phyloP scores from a whole-genome alignment of 2,888 invertebrate genomes.

The Stenoptilia bipunctidactyla region DNA sequence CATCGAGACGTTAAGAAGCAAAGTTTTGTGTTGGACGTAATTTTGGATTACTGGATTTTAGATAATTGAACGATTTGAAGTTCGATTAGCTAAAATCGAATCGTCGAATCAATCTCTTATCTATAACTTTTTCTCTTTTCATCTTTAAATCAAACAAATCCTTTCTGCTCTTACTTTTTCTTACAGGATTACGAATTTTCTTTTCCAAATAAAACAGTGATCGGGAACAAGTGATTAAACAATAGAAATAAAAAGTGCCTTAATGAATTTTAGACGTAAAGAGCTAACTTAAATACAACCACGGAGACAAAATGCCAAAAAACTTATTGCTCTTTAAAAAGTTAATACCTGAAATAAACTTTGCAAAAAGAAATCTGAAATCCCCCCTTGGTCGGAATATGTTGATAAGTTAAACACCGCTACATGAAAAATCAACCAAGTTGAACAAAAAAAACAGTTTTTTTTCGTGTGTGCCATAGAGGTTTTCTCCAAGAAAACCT shows the following conservation, averaged over 20 bases:
- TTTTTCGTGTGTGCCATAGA: slow-evolving; percentile 50
- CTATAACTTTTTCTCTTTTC: slow-evolving; percentile 9
- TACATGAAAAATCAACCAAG: slow-evolving; percentile 44
- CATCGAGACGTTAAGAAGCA: slow-evolving; percentile 28
- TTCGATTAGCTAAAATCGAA: slow-evolving; percentile 49
- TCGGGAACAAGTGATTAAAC: slow-evolving; percentile 52
- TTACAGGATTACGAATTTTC: slow-evolving; percentile 51
- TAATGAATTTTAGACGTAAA: slow-evolving; percentile 37
- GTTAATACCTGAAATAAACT: slow-evolving; percentile 61
- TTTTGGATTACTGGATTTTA: slow-evolving; percentile 40
- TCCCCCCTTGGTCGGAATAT: slow-evolving; percentile 53
- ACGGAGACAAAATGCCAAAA: slow-evolving; percentile 70
- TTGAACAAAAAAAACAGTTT: slow-evolving; percentile 31
- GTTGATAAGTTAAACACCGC: slow-evolving; percentile 56
- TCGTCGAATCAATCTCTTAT: slow-evolving; percentile 21
- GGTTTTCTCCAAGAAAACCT: slow-evolving; percentile 38
- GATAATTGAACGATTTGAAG: slow-evolving; percentile 36
- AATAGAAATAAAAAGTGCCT: slow-evolving; percentile 51
- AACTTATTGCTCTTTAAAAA: slow-evolving; percentile 62
- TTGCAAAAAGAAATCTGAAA: slow-evolving; percentile 61
- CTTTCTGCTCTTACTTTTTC: slow-evolving; percentile 51
- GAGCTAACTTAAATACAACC: slow-evolving; percentile 33
- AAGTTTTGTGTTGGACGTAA: slow-evolving; percentile 31
- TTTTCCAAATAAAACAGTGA: slow-evolving; percentile 29
- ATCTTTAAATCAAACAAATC: slow-evolving; percentile 25